Percentiles rank a stretch among this genome's conserved stretches.
Conservation (phyloP, 2,797 vertebrate species). For the Melanotaenia trifasciata region DNA sequence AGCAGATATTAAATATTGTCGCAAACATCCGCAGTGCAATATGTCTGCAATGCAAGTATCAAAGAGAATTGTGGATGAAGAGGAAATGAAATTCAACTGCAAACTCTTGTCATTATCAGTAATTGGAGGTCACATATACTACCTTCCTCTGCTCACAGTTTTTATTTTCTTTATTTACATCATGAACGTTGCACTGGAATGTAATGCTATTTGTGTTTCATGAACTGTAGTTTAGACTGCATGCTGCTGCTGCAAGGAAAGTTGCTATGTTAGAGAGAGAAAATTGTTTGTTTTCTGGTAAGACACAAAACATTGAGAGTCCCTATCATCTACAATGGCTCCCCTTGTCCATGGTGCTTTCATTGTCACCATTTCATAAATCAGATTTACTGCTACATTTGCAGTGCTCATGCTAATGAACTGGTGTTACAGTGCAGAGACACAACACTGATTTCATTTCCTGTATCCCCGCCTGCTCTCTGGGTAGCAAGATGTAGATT, state of each 20-base stretch:
- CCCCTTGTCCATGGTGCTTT: conserved; percentile 51
- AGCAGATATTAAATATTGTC: conserved; percentile 14
- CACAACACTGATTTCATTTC: conserved; percentile 83
- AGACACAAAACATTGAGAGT: conserved; percentile 38
- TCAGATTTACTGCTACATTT: conserved; percentile 79
- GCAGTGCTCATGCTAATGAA: conserved; percentile 80
- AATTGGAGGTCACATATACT: conserved; percentile 20
- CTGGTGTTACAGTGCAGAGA: conserved; percentile 68
- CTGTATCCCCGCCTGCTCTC: conserved; percentile 71
- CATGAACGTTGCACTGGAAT: conserved; percentile 24
- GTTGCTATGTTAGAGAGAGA: background rate
- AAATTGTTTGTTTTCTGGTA: conserved; percentile 5
- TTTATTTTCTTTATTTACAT: conserved; percentile 23
- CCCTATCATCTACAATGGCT: conserved; percentile 52
- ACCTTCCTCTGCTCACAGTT: conserved; percentile 25
- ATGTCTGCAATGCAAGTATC: background rate
- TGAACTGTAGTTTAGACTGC: conserved; percentile 4
- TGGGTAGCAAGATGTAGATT: conserved; percentile 73
- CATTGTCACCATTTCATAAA: conserved; percentile 68
- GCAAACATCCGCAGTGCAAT: background rate
- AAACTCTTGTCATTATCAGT: conserved; percentile 21
- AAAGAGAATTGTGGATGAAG: conserved; percentile 12
- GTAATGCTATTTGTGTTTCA: conserved; percentile 6
- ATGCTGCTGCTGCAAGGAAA: conserved; percentile 18
- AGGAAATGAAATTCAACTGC: conserved; percentile 11